A percentile compares a stretch with the other conserved stretches of the same genome.
Conservation (phyloP, 2,888 invertebrate species). For the Enchytraeus crypticus region DNA sequence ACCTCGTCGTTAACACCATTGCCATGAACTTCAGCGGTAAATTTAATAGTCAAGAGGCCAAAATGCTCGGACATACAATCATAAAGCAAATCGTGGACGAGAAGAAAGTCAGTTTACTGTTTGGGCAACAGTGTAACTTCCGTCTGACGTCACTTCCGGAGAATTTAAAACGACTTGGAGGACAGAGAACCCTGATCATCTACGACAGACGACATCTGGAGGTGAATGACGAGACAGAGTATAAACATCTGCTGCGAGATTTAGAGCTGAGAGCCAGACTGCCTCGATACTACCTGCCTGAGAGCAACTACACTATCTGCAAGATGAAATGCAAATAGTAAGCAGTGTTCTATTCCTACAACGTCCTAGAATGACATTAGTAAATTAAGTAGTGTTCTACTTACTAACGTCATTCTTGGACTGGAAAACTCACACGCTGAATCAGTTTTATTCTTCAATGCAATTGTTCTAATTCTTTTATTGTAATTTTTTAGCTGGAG, state of each 20-base stretch:
- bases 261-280: slow-evolving; percentile 22
- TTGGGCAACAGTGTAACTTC: slow-evolving; percentile 26
- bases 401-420: no score
- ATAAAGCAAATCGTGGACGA: slow-evolving; percentile 18
- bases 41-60: slow-evolving; percentile 23
- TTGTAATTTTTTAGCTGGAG: no score
- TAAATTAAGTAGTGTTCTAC: no score
- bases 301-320: slow-evolving; percentile 22
- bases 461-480: no score
- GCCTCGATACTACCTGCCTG: slow-evolving; percentile 22
- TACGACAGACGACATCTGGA: slow-evolving; percentile 19
- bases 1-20: slow-evolving; percentile 13
- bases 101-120: slow-evolving; percentile 21
- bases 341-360: no score
- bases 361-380: no score
- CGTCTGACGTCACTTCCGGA: slow-evolving; percentile 20
- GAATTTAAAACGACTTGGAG: slow-evolving; percentile 18
- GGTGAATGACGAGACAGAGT: slow-evolving; percentile 23
- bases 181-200: slow-evolving; percentile 19
- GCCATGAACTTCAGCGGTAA: slow-evolving; percentile 25
- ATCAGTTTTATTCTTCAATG: no score
- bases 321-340: slow-evolving; percentile 22
- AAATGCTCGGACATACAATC: slow-evolving; percentile 17
- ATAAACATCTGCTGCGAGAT: slow-evolving; percentile 22
- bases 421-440: no score